Conservation (phyloP, 2,797 vertebrate species). For the Eidolon dupreanum region DNA sequence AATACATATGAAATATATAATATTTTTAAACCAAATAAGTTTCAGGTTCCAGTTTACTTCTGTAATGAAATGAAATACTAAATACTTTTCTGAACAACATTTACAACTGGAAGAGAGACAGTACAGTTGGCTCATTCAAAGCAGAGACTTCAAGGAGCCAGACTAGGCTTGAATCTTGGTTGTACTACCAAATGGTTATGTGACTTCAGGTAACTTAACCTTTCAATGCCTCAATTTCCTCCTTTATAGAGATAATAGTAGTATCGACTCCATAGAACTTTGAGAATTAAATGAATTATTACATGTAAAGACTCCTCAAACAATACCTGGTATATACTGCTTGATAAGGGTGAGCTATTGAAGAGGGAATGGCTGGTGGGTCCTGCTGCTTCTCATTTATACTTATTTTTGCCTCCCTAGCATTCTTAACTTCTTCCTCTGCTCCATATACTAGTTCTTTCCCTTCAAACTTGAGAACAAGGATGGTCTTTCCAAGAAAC, state of each 20-base stretch:
- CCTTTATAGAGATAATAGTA: not conserved
- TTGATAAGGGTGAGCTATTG: not conserved
- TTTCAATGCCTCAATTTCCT: not conserved
- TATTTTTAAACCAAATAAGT: not conserved
- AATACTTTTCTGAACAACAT: not conserved
- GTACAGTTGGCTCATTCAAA: not conserved
- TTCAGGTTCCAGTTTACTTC: not conserved
- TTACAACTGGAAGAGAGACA: not conserved
- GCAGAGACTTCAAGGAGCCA: not conserved
- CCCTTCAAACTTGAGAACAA: not conserved
- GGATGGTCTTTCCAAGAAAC: not conserved
- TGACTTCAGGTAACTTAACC: not conserved
- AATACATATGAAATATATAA: not conserved
- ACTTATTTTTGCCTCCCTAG: not conserved
- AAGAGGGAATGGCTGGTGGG: not conserved
- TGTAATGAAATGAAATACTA: not conserved
- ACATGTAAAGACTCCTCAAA: not conserved
- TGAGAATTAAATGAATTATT: not conserved
- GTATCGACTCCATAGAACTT: not conserved
- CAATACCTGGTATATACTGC: not conserved
- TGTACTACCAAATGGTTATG: not conserved
- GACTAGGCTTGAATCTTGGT: not conserved
- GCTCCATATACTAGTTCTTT: not conserved
- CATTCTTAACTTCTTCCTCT: not conserved
- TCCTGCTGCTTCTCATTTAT: not conserved